Evolutionary conservation across 2,888 invertebrate genomes (phyloP).

Genomic region (Lasioglossum oenotherae): DNA sequence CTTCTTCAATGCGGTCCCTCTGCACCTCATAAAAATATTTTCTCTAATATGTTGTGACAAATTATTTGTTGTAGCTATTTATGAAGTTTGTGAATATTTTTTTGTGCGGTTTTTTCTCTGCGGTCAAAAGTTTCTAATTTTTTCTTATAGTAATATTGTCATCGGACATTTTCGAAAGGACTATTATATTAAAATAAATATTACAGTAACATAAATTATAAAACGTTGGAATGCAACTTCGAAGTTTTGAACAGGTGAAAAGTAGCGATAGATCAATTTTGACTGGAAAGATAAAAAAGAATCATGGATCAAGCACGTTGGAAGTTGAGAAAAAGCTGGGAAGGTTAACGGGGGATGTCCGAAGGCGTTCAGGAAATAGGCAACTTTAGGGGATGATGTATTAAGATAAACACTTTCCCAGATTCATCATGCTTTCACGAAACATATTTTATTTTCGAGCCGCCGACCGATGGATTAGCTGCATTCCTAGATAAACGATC

Average conservation of each 20-base stretch:
- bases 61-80: too few species aligned
- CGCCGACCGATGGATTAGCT: conserved; percentile 59
- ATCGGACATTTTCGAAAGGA: too few species aligned
- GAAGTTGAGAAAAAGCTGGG: conserved; percentile 17
- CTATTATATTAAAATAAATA: too few species aligned
- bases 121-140: too few species aligned
- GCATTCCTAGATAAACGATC: conserved; percentile 71
- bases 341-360: conserved; percentile 19
- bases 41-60: too few species aligned
- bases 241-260: neutral
- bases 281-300: neutral
- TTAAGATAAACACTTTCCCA: conserved; percentile 57
- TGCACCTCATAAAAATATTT: too few species aligned
- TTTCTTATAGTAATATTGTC: too few species aligned
- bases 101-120: too few species aligned
- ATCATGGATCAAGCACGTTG: conserved; percentile 1
- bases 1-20: too few species aligned
- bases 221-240: neutral
- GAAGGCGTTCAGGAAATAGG: conserved; percentile 23
- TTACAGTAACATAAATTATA: too few species aligned
- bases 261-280: neutral
- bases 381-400: conserved; percentile 52
- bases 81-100: too few species aligned
- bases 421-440: conserved; percentile 66
- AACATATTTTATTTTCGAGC: conserved; percentile 70